These are phyloP conservation scores for Marronus borbonicus DNA, from an alignment of 2,888 invertebrate genomes.

Conservation along the genomic window DNA sequence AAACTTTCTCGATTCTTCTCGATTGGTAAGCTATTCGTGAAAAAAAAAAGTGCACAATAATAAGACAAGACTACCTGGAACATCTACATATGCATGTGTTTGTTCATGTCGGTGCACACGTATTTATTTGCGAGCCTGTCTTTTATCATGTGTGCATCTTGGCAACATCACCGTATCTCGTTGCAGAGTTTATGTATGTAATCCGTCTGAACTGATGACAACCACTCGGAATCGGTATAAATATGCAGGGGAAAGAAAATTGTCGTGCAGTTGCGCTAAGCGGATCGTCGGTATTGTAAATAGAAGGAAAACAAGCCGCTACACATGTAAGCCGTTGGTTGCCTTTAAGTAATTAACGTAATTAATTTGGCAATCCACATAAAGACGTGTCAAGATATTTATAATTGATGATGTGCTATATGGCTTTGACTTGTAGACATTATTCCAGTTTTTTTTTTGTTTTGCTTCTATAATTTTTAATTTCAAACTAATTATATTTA, in stretches of 20 bases:
- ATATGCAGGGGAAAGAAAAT: neutral
- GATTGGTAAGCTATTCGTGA: neutral
- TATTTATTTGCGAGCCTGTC: conserved; percentile 25
- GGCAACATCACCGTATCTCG: conserved; percentile 6
- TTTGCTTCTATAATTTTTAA: too few relatives aligned
- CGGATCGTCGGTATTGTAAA: neutral
- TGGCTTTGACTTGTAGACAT: too few relatives aligned
- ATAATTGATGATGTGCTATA: too few relatives aligned
- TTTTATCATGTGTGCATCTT: conserved; percentile 23
- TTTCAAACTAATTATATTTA: too few relatives aligned
- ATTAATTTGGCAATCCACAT: too few relatives aligned
- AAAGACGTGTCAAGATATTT: too few relatives aligned
- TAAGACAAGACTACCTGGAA: conserved; percentile 3
- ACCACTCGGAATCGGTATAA: neutral
- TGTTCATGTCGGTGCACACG: conserved; percentile 4
- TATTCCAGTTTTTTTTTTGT: too few relatives aligned
- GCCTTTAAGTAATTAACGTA: too few relatives aligned
- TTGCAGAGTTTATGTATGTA: conserved; percentile 12
- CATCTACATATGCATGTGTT: conserved; percentile 7
- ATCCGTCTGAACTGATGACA: conserved; percentile 19
- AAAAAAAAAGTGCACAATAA: neutral
- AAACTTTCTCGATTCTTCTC: neutral
- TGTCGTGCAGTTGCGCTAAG: neutral
- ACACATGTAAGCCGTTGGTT: too few relatives aligned
- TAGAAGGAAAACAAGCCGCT: too few relatives aligned